Percentiles rank a stretch among this genome's conserved stretches.
phyloP scores from a whole-genome alignment of 2,888 invertebrate genomes.

The Eilema depressum region DNA sequence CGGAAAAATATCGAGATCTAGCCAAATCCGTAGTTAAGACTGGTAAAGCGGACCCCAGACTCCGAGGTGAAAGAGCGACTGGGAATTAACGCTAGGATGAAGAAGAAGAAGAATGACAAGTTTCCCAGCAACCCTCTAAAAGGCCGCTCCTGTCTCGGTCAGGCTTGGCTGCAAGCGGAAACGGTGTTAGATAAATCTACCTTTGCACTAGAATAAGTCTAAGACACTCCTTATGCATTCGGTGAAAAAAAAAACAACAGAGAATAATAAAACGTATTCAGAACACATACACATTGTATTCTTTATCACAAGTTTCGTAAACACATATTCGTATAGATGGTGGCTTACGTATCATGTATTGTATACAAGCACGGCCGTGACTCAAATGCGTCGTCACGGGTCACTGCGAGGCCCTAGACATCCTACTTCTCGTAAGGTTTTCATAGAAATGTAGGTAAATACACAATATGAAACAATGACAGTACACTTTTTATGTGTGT shows the following conservation, averaged over 20 bases:
- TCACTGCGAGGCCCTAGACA: slow-evolving; percentile 60
- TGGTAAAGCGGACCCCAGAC: too few species aligned
- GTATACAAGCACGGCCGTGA: slow-evolving; percentile 59
- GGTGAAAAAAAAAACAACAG: background rate
- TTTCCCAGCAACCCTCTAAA: too few species aligned
- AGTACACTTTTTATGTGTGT: slow-evolving; percentile 19
- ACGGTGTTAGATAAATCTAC: too few species aligned
- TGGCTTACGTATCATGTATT: slow-evolving; percentile 41
- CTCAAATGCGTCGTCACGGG: slow-evolving; percentile 70
- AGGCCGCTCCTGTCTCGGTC: too few species aligned
- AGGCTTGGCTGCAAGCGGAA: too few species aligned
- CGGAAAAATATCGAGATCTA: too few species aligned
- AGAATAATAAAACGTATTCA: background rate
- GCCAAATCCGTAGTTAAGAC: too few species aligned
- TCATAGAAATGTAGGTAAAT: slow-evolving; percentile 24
- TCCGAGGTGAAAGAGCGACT: too few species aligned
- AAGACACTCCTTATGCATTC: background rate
- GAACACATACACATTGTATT: slow-evolving; percentile 15
- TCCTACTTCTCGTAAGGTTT: slow-evolving; percentile 40
- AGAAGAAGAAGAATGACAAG: too few species aligned
- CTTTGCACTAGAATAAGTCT: background rate
- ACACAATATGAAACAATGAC: slow-evolving; percentile 23
- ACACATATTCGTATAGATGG: slow-evolving; percentile 10
- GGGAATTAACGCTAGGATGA: too few species aligned
- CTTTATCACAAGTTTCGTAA: slow-evolving; percentile 30